These are phyloP conservation scores for Axea sp. DNA, from an alignment of 2,888 invertebrate species.

Conservation along the genomic window DNA sequence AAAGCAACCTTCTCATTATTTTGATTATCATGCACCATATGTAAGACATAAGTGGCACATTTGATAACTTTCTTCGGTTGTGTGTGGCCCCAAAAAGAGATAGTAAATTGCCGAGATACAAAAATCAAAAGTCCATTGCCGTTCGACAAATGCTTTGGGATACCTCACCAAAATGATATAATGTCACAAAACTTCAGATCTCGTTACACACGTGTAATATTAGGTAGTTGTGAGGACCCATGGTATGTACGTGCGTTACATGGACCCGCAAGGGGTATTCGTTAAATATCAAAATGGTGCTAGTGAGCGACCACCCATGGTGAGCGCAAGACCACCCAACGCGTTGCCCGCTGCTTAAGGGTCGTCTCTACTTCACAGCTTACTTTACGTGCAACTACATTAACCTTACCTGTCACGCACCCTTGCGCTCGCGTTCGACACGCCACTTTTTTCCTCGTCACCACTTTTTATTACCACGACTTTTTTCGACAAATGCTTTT, in stretches of 20 bases:
- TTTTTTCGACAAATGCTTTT: slow-evolving; percentile 34
- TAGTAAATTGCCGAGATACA: neutral
- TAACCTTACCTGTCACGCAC: slow-evolving; percentile 64
- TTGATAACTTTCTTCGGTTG: slow-evolving; percentile 32
- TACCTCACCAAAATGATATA: slow-evolving; percentile 69
- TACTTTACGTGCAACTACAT: slow-evolving; percentile 69
- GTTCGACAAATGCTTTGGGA: slow-evolving; percentile 21
- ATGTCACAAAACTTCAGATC: slow-evolving; percentile 67
- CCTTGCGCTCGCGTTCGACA: slow-evolving; percentile 62
- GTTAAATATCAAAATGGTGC: slow-evolving; percentile 77
- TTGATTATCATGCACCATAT: slow-evolving; percentile 19
- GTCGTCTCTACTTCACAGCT: slow-evolving; percentile 75
- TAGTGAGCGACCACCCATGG: slow-evolving; percentile 77
- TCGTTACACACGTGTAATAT: slow-evolving; percentile 64
- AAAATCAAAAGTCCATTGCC: slow-evolving; percentile 46
- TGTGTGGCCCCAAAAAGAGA: slow-evolving; percentile 23
- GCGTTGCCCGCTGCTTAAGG: slow-evolving; percentile 74
- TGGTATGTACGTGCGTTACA: slow-evolving; percentile 37
- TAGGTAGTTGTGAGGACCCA: slow-evolving; percentile 62
- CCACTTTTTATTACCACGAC: slow-evolving; percentile 16
- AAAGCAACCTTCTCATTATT: no score
- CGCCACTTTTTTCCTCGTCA: slow-evolving; percentile 31
- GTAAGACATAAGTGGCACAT: slow-evolving; percentile 19
- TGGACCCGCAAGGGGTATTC: slow-evolving; percentile 57
- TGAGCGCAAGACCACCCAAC: slow-evolving; percentile 76